phyloP scores from a whole-genome alignment of 2,888 invertebrate genomes.

The Ophraella communa region DNA sequence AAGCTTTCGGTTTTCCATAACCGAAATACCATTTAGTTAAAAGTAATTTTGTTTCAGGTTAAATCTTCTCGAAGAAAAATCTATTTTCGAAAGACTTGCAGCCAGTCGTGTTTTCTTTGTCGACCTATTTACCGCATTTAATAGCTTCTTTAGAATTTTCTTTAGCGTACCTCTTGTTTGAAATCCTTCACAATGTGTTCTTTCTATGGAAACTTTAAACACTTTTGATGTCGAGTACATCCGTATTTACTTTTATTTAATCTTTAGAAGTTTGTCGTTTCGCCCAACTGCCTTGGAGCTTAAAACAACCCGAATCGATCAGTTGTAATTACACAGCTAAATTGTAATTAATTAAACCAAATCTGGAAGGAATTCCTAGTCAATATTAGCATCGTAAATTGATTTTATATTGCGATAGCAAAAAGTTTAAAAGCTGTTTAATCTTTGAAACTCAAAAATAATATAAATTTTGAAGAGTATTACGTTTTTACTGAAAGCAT shows the following conservation, averaged over 20 bases:
- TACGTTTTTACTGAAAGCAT: too few relatives aligned
- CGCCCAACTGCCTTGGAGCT: background rate
- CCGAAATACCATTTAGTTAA: too few relatives aligned
- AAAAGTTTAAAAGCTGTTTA: too few relatives aligned
- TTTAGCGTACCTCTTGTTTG: slow-evolving; percentile 1
- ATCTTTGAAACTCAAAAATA: too few relatives aligned
- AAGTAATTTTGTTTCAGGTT: too few relatives aligned
- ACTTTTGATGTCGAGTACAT: slow-evolving; percentile 12
- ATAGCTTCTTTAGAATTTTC: slow-evolving; percentile 1
- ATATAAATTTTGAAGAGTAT: too few relatives aligned
- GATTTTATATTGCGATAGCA: too few relatives aligned
- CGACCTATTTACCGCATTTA: background rate
- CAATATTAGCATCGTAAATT: too few relatives aligned
- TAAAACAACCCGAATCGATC: slow-evolving; percentile 22
- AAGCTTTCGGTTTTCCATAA: too few relatives aligned
- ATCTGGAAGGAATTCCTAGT: too few relatives aligned
- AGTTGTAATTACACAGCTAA: slow-evolving; percentile 5
- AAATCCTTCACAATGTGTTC: slow-evolving; percentile 3
- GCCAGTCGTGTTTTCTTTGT: background rate
- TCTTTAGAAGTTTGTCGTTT: slow-evolving; percentile 2
- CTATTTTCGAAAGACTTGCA: background rate
- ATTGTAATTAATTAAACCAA: background rate
- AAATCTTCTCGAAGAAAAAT: background rate
- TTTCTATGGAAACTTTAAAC: slow-evolving; percentile 5
- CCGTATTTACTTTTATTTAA: slow-evolving; percentile 6